phyloP scores from a whole-genome alignment of 2,888 invertebrate species.

The Ligdia adustata region DNA sequence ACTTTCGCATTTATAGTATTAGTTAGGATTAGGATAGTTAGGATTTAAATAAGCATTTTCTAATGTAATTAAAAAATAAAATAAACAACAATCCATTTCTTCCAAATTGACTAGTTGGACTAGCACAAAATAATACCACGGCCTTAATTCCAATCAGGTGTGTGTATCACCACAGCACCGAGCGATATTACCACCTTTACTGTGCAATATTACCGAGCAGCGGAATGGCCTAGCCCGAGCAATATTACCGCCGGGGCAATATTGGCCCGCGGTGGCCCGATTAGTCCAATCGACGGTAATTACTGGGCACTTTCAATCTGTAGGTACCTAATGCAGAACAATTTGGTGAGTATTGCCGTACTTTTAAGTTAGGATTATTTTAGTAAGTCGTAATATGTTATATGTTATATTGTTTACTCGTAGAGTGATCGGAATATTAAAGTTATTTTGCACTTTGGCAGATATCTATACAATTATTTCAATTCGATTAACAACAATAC shows the following conservation, averaged over 20 bases:
- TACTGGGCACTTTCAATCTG: slow-evolving; percentile 43
- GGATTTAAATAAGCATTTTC: too few species aligned
- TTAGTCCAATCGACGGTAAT: slow-evolving; percentile 51
- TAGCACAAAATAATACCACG: not conserved
- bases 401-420: too few species aligned
- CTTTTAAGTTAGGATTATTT: not conserved
- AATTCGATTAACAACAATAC: too few species aligned
- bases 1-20: too few species aligned
- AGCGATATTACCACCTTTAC: slow-evolving; percentile 31
- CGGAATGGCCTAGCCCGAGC: slow-evolving; percentile 26
- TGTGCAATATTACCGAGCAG: slow-evolving; percentile 35
- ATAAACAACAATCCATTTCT: too few species aligned
- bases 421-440: too few species aligned
- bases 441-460: too few species aligned
- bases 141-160: slow-evolving; percentile 8
- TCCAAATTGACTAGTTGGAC: too few species aligned
- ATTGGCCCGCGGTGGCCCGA: slow-evolving; percentile 39
- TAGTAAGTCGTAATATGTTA: too few species aligned
- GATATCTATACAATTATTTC: too few species aligned
- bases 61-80: too few species aligned
- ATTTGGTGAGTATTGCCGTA: slow-evolving; percentile 23
- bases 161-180: slow-evolving; percentile 8
- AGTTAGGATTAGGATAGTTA: too few species aligned
- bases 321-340: slow-evolving; percentile 39
- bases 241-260: slow-evolving; percentile 37